Evolutionary conservation across 2,113 vertebrate species (phyloP).

Genomic region (Aix galericulata): DNA sequence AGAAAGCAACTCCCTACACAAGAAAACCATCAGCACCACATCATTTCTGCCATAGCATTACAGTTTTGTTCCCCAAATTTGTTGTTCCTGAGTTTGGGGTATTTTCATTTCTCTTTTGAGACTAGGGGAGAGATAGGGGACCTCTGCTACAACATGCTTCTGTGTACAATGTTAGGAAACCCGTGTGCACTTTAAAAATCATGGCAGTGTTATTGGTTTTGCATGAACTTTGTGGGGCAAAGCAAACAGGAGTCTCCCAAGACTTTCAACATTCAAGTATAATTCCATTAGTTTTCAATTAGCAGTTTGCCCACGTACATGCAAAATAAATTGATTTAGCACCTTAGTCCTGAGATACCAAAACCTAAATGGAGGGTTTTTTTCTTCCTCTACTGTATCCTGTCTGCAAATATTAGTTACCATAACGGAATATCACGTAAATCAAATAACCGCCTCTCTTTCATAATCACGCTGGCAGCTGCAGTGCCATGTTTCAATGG

Average conservation of each 20-base stretch:
- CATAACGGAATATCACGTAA: conserved; percentile 74
- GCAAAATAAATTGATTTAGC: conserved; percentile 80
- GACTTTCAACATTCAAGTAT: conserved; percentile 54
- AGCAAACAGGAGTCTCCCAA: conserved; percentile 58
- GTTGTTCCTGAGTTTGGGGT: neutral
- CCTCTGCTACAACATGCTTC: conserved; percentile 12
- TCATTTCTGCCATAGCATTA: neutral
- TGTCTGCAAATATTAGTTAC: conserved; percentile 78
- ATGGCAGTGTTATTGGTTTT: conserved; percentile 55
- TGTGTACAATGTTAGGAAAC: conserved; percentile 11
- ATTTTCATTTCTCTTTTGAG: conserved; percentile 17
- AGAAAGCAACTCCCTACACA: neutral
- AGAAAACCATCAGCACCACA: neutral
- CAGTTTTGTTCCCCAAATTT: neutral
- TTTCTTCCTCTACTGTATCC: conserved; percentile 64
- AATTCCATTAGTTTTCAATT: conserved; percentile 77
- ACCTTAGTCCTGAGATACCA: conserved; percentile 69
- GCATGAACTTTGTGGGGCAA: conserved; percentile 68
- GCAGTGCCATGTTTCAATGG: conserved; percentile 77
- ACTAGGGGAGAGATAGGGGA: neutral
- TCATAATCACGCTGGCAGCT: conserved; percentile 72
- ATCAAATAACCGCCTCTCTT: conserved; percentile 76
- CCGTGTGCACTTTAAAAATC: conserved; percentile 71
- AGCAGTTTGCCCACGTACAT: conserved; percentile 73
- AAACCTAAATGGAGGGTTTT: conserved; percentile 45